Evolutionary conservation across 2,888 invertebrate species (phyloP), one percentile per base, ranked within the genome.

Genomic region (Gymnocheta viridis): DNA sequence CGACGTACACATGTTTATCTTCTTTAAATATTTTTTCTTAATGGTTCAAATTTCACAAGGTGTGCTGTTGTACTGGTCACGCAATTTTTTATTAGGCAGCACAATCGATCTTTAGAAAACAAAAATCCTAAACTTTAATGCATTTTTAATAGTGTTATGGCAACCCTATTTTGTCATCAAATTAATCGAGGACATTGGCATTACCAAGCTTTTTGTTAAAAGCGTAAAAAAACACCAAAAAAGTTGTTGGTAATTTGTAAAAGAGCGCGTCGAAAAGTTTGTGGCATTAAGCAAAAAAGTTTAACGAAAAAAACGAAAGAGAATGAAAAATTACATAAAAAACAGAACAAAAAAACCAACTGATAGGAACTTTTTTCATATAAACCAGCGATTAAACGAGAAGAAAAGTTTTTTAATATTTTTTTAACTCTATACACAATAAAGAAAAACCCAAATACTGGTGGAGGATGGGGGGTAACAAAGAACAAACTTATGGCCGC

Each of bases 191-290:
- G 70, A 72, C 56, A 19, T 69, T 77, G 56, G 72, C 76, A 58
- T 73, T 56, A 81, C 27, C 14, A 64, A 81, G 10, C 62, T 73
- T 81, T 77, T 67, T 27, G 51, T 56, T 44, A 51, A 66, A 84
- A 62, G 54, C 47, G 49, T 79, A 51, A 88, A 87, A 78, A 79
- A 56, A 41, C 64, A 47, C 32, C 19, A 44, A 83, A 80, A 81
- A 85, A 86, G 79, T 86, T 86, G 84, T 89, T 89, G 90, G 90
- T 89, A 91, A 90, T 90, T 91, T 91, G 90, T 88, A 89, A 91
- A 90, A 89, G 88, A 89, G 89, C 87, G 89, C 89, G 88, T 88
- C 89, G 89, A 89, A 91, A 90, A 90, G 87, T 90, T 90, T 89
- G 88, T 87, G 86, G 86, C 87, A 86, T 86, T 78, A 85, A 86